Base-by-base conservation (phyloP, 2,113 vertebrate species). In the Forbesichthys agassizii region DNA sequence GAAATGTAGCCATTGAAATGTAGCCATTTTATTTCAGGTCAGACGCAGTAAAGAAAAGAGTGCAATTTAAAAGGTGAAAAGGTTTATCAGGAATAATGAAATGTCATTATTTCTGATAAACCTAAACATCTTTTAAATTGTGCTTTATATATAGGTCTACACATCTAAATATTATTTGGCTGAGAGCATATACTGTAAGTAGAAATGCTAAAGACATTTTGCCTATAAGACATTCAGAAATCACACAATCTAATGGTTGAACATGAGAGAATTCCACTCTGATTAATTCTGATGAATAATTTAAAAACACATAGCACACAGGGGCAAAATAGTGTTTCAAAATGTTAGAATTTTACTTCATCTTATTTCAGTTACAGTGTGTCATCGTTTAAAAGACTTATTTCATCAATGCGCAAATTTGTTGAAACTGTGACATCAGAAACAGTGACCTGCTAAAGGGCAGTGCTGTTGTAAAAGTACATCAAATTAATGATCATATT, bases 271-370 rank as follows among this genome's bases (percentile, higher is more conserved):
- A 63, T 71, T 77, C 68, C 73, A 64, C 71, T 64, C 68, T 78
- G 71, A 80, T 86, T 80, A 78, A 79, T 73, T 67, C 66, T 82
- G 70, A 69, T 79, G 69, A 84, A 77, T 82, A 84, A 82, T 42
- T 82, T 67, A 74, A 86, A 47, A 33, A 59, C 61, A 51, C 56
- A 78, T 48, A 42, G 36, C 36, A 42, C 49, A 16, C 52, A 62
- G 64, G 56, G 53, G 65, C 64, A 68, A 74, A 74, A 61, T 52
- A 61, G 20, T 47, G 33, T 53, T 33, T 33, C 36, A 42, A 6
- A 42, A 42, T 42, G 36, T 42, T 42, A 2, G 36, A 5, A 8
- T 42, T 42, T 42, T 42, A 42, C 36, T 42, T 27, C 2, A 27
- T 27, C 27, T 27, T 42, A 42, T 42, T 42, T 5, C 36, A 42